These are phyloP conservation scores for Epinephelus coioides DNA, from an alignment of 2,797 vertebrate genomes.

Conservation along the genomic window DNA sequence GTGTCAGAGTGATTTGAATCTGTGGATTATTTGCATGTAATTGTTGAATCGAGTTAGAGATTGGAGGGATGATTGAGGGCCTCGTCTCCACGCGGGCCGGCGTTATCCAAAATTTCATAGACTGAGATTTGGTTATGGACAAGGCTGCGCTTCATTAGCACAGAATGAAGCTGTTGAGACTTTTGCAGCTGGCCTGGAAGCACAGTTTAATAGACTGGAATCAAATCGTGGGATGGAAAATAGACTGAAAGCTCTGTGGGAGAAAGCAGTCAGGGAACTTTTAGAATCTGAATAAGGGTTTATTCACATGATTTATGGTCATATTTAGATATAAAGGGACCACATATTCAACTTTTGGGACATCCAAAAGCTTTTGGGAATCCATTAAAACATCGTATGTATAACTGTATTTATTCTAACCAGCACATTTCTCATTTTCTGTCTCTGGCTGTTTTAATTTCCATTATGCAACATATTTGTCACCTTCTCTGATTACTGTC, in stretches of 20 bases:
- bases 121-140: slow-evolving; percentile 73
- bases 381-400: slow-evolving; percentile 15
- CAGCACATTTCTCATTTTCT: slow-evolving; percentile 23
- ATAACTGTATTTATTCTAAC: slow-evolving; percentile 5
- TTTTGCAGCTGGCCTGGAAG: slow-evolving; percentile 74
- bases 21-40: slow-evolving; percentile 69
- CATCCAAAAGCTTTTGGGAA: background rate
- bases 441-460: slow-evolving; percentile 39
- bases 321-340: slow-evolving; percentile 5
- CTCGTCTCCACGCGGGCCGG: slow-evolving; percentile 36
- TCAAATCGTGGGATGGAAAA: slow-evolving; percentile 69
- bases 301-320: slow-evolving; percentile 40
- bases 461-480: slow-evolving; percentile 44
- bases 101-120: slow-evolving; percentile 61
- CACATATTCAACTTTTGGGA: slow-evolving; percentile 19
- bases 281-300: slow-evolving; percentile 51
- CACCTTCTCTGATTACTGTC: slow-evolving; percentile 44
- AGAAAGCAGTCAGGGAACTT: slow-evolving; percentile 46
- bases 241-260: slow-evolving; percentile 58
- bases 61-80: slow-evolving; percentile 50
- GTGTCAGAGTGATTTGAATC: slow-evolving; percentile 41
- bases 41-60: slow-evolving; percentile 62
- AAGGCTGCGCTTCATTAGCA: slow-evolving; percentile 74
- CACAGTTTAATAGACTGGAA: slow-evolving; percentile 73
- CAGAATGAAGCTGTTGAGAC: slow-evolving; percentile 69